Evolutionary conservation across 2,888 invertebrate species (phyloP).

Genomic region (Ochropleura plecta): DNA sequence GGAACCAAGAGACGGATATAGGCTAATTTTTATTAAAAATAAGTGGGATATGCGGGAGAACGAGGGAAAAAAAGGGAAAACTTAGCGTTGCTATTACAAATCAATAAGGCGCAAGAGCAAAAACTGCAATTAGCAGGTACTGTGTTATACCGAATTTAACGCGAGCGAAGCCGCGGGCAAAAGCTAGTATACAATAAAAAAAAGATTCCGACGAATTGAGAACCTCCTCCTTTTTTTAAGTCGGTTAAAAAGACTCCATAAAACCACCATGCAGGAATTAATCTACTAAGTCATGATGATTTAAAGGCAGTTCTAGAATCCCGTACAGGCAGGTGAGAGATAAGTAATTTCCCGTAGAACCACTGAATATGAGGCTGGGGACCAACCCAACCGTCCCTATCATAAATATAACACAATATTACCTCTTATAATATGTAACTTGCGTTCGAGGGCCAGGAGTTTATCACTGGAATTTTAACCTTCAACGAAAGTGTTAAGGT

Average conservation of each 20-base stretch:
- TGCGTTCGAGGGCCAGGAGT: constrained; percentile 47
- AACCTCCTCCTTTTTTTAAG: too few species aligned
- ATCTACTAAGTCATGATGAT: constrained; percentile 61
- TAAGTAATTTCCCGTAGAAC: constrained; percentile 77
- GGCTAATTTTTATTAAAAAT: too few species aligned
- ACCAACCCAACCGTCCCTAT: constrained; percentile 71
- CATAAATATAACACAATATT: constrained; percentile 77
- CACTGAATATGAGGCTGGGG: constrained; percentile 77
- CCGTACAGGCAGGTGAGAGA: constrained; percentile 71
- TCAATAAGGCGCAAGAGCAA: too few species aligned
- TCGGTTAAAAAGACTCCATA: not conserved
- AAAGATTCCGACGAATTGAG: too few species aligned
- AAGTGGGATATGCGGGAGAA: too few species aligned
- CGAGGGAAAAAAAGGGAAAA: too few species aligned
- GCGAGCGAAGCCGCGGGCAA: too few species aligned
- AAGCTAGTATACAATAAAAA: too few species aligned
- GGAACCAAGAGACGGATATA: too few species aligned
- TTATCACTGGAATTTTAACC: constrained; percentile 15
- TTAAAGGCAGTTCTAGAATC: constrained; percentile 56
- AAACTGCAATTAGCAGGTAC: too few species aligned
- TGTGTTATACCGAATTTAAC: too few species aligned
- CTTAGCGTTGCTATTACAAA: too few species aligned
- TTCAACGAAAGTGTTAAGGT: not conserved
- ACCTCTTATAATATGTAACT: constrained; percentile 60
- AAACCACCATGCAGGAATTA: constrained; percentile 29